Percentiles rank a stretch among this genome's conserved stretches.
Conservation (phyloP, 2,113 vertebrate genomes). For the Daphoenositta chrysoptera region DNA sequence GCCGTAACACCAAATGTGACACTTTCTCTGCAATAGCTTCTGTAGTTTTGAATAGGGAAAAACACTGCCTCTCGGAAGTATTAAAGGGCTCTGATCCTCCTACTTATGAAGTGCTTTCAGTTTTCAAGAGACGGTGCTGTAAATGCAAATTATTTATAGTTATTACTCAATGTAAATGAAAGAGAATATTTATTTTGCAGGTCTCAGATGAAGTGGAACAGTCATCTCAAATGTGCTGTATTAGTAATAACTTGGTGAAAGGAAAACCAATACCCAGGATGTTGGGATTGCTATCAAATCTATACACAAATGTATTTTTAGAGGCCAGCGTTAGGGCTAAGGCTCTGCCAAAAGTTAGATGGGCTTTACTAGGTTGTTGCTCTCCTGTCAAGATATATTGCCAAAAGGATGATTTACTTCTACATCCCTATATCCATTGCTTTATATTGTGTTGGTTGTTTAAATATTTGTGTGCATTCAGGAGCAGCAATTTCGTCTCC, state of each 20-base stretch:
- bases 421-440: neutral
- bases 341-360: neutral
- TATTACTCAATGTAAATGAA: neutral
- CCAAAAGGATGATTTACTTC: neutral
- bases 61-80: neutral
- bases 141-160: neutral
- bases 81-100: neutral
- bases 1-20: neutral
- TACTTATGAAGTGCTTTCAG: neutral
- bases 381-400: neutral
- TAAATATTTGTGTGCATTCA: neutral
- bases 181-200: neutral
- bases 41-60: neutral
- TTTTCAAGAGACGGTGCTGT: neutral
- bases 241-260: neutral
- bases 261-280: neutral
- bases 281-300: neutral
- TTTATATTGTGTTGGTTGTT: neutral
- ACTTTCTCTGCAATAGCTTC: neutral
- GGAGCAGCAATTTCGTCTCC: slow-evolving; percentile 14
- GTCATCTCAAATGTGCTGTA: neutral
- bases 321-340: neutral
- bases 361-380: neutral
- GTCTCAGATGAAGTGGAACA: neutral
- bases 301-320: neutral